Evolutionary conservation across 2,888 invertebrate species (phyloP).

Genomic region (Charanyca ferruginea): DNA sequence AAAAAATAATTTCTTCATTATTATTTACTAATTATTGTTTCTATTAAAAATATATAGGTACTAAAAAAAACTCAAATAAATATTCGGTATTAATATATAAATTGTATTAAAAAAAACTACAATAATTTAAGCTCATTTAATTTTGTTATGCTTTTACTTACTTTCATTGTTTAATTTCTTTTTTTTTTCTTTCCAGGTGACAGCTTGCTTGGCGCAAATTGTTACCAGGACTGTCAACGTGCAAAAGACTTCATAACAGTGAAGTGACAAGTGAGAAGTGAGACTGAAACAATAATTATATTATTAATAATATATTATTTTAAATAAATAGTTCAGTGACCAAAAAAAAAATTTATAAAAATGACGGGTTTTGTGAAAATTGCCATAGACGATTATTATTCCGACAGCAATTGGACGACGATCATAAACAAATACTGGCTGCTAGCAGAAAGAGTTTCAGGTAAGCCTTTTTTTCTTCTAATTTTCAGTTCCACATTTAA

Average conservation of each 20-base stretch:
- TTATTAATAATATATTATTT: slow-evolving; percentile 20
- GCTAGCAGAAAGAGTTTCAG: slow-evolving; percentile 94
- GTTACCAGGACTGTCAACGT: slow-evolving; percentile 73
- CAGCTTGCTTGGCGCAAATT: slow-evolving; percentile 84
- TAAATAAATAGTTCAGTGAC: slow-evolving; percentile 68
- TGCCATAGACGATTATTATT: slow-evolving; percentile 92
- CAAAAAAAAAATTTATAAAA: slow-evolving; percentile 70
- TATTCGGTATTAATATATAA: too few species aligned
- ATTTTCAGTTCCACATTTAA: not conserved
- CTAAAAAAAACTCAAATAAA: not conserved
- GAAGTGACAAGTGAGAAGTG: slow-evolving; percentile 78
- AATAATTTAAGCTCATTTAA: not conserved
- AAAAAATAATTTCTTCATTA: not conserved
- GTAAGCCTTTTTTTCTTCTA: slow-evolving; percentile 80
- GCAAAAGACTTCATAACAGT: slow-evolving; percentile 60
- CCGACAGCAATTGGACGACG: slow-evolving; percentile 92
- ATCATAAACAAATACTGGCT: slow-evolving; percentile 93
- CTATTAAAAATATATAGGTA: too few species aligned
- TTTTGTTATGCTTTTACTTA: slow-evolving; percentile 22
- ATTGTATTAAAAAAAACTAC: too few species aligned
- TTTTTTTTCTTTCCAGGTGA: slow-evolving; percentile 83
- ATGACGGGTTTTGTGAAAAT: slow-evolving; percentile 93
- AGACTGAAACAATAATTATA: slow-evolving; percentile 59
- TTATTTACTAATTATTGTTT: not conserved
- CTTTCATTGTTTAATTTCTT: slow-evolving; percentile 32